Conservation (phyloP, 2,797 vertebrate species). For the Cirrhinus mrigala region DNA sequence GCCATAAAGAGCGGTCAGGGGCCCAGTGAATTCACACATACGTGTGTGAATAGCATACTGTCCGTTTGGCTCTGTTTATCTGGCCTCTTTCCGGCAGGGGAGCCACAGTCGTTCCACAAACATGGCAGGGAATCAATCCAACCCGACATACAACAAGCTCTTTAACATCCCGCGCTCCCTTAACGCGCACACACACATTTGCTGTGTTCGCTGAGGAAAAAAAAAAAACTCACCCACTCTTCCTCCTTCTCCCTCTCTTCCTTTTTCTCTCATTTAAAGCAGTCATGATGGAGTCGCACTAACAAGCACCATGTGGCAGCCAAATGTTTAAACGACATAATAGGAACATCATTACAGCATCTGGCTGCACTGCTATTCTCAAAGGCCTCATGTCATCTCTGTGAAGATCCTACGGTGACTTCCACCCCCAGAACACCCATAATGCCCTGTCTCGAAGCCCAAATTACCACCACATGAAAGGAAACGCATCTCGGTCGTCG, state of each 20-base stretch:
- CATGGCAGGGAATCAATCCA: conserved; percentile 55
- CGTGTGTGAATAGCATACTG: conserved; percentile 40
- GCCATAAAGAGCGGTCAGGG: background rate
- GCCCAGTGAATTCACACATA: conserved; percentile 11
- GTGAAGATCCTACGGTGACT: conserved; percentile 1
- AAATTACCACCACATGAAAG: conserved; percentile 64
- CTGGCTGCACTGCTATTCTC: conserved; percentile 2
- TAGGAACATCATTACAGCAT: conserved; percentile 41
- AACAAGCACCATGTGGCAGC: conserved; percentile 53
- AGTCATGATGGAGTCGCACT: conserved; percentile 38
- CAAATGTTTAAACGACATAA: conserved; percentile 9
- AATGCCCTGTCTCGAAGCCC: conserved; percentile 59
- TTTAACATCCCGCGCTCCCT: conserved; percentile 58
- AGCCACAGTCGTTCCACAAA: conserved; percentile 58
- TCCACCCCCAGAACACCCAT: conserved; percentile 55
- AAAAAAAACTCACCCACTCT: background rate
- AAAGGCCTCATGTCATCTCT: background rate
- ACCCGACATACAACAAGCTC: conserved; percentile 49
- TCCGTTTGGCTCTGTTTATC: conserved; percentile 23
- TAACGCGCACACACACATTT: conserved; percentile 61
- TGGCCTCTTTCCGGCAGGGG: conserved; percentile 20
- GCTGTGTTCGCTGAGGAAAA: conserved; percentile 62
- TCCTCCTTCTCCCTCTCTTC: conserved; percentile 12
- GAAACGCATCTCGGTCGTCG: conserved; percentile 63
- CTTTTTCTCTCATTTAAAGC: conserved; percentile 31